Percentiles rank a stretch among this genome's conserved stretches.
phyloP scores from a whole-genome alignment of 1,140 invertebrate genomes.

The Orchestia grillus region DNA sequence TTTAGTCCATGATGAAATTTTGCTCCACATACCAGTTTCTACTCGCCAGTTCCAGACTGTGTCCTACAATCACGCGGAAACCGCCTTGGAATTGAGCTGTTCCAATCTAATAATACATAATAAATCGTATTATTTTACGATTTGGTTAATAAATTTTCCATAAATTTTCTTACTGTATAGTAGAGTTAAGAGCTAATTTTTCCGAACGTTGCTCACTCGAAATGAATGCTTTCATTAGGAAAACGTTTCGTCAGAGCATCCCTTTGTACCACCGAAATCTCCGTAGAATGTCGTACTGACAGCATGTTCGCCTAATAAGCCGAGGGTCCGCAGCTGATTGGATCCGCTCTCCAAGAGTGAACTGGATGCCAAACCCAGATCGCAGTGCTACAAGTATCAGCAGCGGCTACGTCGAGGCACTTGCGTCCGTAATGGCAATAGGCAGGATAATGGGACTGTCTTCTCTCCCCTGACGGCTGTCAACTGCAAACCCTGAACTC shows the following conservation, averaged over 20 bases:
- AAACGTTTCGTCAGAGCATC: neutral
- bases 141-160: too few species aligned
- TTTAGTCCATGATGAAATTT: neutral
- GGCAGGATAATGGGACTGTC: conserved; percentile 41
- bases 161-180: too few species aligned
- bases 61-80: neutral
- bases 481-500: conserved; percentile 37
- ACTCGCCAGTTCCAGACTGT: neutral
- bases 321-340: neutral
- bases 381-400: neutral
- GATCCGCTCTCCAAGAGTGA: neutral
- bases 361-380: neutral
- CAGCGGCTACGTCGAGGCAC: neutral
- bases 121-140: neutral
- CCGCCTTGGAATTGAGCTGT: neutral
- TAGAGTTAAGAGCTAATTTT: too few species aligned
- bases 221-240: neutral
- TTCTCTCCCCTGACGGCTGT: conserved; percentile 3
- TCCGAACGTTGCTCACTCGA: too few species aligned
- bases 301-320: neutral
- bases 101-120: neutral
- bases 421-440: conserved; percentile 46
- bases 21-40: neutral
- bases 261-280: neutral
- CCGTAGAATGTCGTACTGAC: neutral